phyloP scores from a whole-genome alignment of 1,140 invertebrate genomes.

The Penaeus japonicus region DNA sequence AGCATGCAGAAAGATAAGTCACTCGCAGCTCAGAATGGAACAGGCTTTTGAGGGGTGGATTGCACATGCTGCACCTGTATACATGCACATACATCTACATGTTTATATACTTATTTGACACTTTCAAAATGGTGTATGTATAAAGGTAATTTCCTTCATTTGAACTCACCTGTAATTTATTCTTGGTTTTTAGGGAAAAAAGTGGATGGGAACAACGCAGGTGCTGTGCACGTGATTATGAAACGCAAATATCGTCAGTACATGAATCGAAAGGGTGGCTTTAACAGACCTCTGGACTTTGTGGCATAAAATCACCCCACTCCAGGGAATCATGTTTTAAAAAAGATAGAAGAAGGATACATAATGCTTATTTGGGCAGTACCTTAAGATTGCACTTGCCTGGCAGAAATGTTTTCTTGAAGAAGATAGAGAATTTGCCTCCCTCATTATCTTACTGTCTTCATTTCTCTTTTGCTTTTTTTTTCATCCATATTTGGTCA shows the following conservation, averaged over 20 bases:
- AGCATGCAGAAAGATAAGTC: no score
- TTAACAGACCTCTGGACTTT: constrained; percentile 97
- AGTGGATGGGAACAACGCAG: constrained; percentile 91
- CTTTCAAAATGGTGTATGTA: background rate
- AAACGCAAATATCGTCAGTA: constrained; percentile 98
- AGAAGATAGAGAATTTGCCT: no score
- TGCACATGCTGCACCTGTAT: background rate
- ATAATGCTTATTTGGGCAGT: no score
- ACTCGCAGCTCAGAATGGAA: no score
- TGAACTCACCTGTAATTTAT: constrained; percentile 14
- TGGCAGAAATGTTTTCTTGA: no score
- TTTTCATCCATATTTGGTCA: no score
- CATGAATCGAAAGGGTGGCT: constrained; percentile 99
- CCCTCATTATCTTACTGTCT: no score
- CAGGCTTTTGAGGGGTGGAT: no score
- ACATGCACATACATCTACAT: background rate
- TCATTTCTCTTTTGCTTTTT: no score
- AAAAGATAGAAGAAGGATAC: no score
- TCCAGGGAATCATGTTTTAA: no score
- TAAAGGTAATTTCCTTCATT: background rate
- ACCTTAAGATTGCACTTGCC: no score
- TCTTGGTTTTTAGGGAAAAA: constrained; percentile 72
- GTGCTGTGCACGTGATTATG: constrained; percentile 91
- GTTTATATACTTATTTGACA: background rate
- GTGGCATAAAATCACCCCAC: constrained; percentile 70